Conservation (phyloP, 2,797 vertebrate species). For the Ctenopoma multispine region DNA sequence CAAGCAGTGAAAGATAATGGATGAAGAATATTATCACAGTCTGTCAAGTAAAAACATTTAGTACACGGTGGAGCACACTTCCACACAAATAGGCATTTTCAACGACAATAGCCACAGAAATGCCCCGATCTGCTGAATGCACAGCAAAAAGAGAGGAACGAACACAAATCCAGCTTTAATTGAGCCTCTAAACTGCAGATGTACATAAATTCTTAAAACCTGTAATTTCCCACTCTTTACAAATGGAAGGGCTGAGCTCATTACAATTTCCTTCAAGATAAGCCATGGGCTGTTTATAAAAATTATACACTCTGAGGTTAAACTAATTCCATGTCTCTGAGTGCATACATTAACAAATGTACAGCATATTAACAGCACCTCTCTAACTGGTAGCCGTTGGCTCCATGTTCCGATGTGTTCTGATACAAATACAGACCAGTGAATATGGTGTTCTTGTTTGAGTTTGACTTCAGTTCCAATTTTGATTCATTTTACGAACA, state of each 20-base stretch:
- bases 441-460: not conserved
- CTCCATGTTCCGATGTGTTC: constrained; percentile 15
- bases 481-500: not conserved
- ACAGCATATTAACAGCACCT: constrained; percentile 6
- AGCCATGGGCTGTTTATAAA: constrained; percentile 41
- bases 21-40: no score
- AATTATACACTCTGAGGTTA: constrained; percentile 33
- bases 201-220: constrained; percentile 25
- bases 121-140: not conserved
- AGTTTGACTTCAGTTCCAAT: not conserved
- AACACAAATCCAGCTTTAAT: constrained; percentile 23
- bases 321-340: constrained; percentile 35
- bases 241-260: constrained; percentile 28
- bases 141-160: constrained; percentile 6
- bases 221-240: constrained; percentile 47
- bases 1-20: no score
- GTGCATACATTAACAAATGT: constrained; percentile 31
- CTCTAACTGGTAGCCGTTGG: constrained; percentile 4
- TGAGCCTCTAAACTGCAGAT: constrained; percentile 24
- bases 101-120: not conserved
- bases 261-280: constrained; percentile 47
- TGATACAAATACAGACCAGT: constrained; percentile 1
- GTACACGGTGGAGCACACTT: no score
- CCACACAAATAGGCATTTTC: no score
- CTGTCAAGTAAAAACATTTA: no score